phyloP scores from a whole-genome alignment of 2,113 vertebrate genomes.

The Poeciliopsis occidentalis region DNA sequence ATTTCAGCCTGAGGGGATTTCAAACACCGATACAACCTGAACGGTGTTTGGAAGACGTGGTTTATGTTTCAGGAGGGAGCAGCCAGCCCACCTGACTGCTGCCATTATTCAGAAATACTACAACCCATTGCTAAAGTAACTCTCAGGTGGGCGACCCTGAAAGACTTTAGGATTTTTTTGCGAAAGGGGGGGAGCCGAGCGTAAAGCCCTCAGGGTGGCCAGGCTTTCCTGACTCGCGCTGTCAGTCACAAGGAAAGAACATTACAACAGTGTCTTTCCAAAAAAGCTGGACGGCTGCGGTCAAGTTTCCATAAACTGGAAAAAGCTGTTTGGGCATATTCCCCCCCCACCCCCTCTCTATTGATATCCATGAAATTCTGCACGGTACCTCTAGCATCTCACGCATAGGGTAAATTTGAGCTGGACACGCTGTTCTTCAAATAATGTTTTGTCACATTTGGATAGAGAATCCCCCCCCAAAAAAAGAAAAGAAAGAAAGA shows the following conservation, averaged over 20 bases:
- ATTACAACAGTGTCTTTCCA: conserved; percentile 59
- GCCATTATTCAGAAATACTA: conserved; percentile 39
- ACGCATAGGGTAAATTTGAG: conserved; percentile 13
- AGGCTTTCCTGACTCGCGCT: conserved; percentile 47
- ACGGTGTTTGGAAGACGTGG: conserved; percentile 38
- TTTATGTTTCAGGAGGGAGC: conserved; percentile 47
- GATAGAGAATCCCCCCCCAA: neutral
- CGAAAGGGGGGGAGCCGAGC: conserved; percentile 15
- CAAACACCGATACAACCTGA: conserved; percentile 40
- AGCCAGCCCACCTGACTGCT: conserved; percentile 28
- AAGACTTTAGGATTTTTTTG: conserved; percentile 40
- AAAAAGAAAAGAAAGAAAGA: neutral
- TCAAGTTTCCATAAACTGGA: conserved; percentile 58
- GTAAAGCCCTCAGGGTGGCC: conserved; percentile 50
- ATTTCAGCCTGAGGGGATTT: conserved; percentile 62
- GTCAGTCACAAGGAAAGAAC: conserved; percentile 60
- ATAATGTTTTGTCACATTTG: conserved; percentile 33
- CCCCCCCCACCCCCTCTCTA: neutral
- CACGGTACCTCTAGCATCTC: conserved; percentile 24
- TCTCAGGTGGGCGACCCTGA: conserved; percentile 66
- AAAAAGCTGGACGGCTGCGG: conserved; percentile 32
- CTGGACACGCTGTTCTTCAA: neutral
- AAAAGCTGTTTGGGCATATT: conserved; percentile 43
- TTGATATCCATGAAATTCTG: conserved; percentile 40
- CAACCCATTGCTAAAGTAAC: conserved; percentile 60